These are phyloP conservation scores for Bufo gargarizans DNA, from an alignment of 2,113 vertebrate species.

Conservation along the genomic window DNA sequence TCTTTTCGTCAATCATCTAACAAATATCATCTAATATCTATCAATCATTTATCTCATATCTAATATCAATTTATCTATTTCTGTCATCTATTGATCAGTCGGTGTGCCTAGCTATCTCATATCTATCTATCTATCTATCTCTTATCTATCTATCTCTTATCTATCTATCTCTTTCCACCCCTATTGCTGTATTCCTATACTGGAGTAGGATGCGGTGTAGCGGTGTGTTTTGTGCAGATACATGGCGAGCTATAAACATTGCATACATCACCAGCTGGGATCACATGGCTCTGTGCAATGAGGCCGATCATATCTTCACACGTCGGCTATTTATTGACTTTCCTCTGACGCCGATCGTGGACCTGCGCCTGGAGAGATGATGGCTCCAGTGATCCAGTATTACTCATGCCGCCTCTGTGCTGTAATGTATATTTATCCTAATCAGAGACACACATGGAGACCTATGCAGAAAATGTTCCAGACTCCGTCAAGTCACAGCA, in stretches of 20 bases:
- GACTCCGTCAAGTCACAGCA: not conserved
- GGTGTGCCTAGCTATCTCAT: too few species aligned
- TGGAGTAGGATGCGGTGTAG: too few species aligned
- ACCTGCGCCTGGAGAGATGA: not conserved
- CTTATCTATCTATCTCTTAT: not conserved
- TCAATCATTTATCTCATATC: too few species aligned
- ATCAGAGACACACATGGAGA: not conserved
- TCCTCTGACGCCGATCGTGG: not conserved
- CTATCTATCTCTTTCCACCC: not conserved
- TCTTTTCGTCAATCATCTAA: too few species aligned
- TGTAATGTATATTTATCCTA: conserved; percentile 19
- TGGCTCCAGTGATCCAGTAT: not conserved
- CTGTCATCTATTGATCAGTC: too few species aligned
- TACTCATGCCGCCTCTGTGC: not conserved
- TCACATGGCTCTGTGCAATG: too few species aligned
- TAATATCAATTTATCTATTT: too few species aligned
- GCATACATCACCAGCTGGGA: not conserved
- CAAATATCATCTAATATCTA: too few species aligned
- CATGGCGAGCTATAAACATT: not conserved
- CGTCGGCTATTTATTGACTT: not conserved
- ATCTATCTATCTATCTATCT: not conserved
- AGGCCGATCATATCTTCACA: not conserved
- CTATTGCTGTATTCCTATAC: too few species aligned
- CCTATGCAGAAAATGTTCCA: not conserved
- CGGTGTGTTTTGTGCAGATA: too few species aligned